Evolutionary conservation across 1,140 invertebrate genomes (phyloP).

Genomic region (Sycophila sp.): DNA sequence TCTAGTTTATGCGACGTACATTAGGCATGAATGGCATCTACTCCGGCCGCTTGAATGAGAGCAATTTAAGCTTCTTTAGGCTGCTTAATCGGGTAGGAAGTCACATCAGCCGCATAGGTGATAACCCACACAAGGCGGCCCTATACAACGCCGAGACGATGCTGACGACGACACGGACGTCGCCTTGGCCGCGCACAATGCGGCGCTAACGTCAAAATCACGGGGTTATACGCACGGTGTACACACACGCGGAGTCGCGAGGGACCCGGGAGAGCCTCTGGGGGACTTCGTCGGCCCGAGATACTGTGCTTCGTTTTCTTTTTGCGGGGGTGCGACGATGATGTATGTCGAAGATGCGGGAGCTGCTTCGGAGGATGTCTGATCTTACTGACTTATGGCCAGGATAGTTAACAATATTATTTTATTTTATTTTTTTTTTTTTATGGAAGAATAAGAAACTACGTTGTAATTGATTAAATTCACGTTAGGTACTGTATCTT

Average conservation of each 20-base stretch:
- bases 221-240: no score
- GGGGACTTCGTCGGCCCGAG: no score
- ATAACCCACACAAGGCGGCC: slow-evolving; percentile 33
- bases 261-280: no score
- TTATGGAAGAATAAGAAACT: no score
- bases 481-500: no score
- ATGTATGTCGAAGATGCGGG: no score
- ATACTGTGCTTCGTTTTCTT: neutral
- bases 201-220: slow-evolving; percentile 29
- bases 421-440: no score
- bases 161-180: neutral
- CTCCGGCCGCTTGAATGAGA: slow-evolving; percentile 67
- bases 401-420: no score
- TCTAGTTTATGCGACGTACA: slow-evolving; percentile 67
- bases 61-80: slow-evolving; percentile 68
- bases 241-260: no score
- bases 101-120: slow-evolving; percentile 54
- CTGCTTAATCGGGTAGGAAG: slow-evolving; percentile 68
- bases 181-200: neutral
- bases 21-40: slow-evolving; percentile 68
- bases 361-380: no score
- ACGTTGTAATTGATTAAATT: no score
- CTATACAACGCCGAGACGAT: neutral
- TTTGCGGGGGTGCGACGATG: neutral
- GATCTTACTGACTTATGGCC: no score